phyloP scores from a whole-genome alignment of 2,797 vertebrate species.

The Buphagus erythrorhynchus region DNA sequence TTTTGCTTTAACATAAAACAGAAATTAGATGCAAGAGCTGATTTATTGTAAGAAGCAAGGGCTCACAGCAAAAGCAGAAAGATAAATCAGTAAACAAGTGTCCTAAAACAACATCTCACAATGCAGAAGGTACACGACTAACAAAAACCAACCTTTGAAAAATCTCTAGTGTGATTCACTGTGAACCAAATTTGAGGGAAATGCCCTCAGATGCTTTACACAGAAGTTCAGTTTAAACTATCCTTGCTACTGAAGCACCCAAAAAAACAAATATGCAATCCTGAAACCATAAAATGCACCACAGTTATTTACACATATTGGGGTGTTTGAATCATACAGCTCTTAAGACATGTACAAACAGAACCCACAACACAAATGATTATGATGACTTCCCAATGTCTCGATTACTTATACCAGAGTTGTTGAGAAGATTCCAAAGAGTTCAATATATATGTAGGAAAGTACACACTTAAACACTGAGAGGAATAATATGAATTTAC shows the following conservation, averaged over 20 bases:
- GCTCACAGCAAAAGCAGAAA: not conserved
- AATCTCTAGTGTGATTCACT: not conserved
- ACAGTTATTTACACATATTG: not conserved
- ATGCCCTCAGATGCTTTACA: not conserved
- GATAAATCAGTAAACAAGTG: not conserved
- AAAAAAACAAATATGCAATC: not conserved
- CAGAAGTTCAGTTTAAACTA: not conserved
- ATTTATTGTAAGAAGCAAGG: not conserved
- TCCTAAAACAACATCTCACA: not conserved
- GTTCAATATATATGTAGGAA: not conserved
- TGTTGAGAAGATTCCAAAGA: not conserved
- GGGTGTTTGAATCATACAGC: not conserved
- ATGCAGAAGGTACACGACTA: not conserved
- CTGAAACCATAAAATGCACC: not conserved
- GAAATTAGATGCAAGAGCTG: not conserved
- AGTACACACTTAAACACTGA: not conserved
- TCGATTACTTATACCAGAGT: not conserved
- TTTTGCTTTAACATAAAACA: slow-evolving; percentile 19
- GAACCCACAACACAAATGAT: not conserved
- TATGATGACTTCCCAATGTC: not conserved
- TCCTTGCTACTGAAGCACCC: not conserved
- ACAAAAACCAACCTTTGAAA: not conserved
- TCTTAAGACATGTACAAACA: not conserved
- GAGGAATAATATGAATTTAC: not conserved
- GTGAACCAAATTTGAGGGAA: not conserved